Conservation (phyloP, 2,113 vertebrate genomes). For the Sus scrofa region DNA sequence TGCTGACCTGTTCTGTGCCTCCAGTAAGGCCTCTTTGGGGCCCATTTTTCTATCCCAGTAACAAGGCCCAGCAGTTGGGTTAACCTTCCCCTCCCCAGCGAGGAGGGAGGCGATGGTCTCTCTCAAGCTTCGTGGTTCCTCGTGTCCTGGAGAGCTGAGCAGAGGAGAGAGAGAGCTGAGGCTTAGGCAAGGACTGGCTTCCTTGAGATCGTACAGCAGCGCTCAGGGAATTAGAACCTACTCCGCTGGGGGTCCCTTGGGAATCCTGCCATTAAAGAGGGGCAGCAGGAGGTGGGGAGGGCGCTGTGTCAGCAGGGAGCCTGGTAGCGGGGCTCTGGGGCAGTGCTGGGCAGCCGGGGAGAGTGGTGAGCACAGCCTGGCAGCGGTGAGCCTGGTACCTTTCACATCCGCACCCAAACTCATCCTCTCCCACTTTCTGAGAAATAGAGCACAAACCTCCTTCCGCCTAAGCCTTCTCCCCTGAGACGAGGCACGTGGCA, state of each 20-base stretch:
- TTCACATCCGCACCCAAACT: not conserved
- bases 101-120: not conserved
- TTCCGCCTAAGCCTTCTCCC: slow-evolving; percentile 50
- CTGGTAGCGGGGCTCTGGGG: not conserved
- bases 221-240: not conserved
- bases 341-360: not conserved
- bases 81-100: not conserved
- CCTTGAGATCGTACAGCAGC: not conserved
- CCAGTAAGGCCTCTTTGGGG: not conserved
- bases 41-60: not conserved
- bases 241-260: not conserved
- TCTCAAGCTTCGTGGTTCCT: not conserved
- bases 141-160: not conserved
- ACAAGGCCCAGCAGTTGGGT: not conserved
- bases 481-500: not conserved
- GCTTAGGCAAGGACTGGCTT: not conserved
- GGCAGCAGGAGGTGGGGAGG: not conserved
- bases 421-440: slow-evolving; percentile 71
- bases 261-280: not conserved
- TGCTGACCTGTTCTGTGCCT: not conserved
- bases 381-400: not conserved
- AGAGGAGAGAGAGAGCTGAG: not conserved
- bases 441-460: slow-evolving; percentile 67
- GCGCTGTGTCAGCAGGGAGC: not conserved
- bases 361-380: not conserved